Evolutionary conservation across 2,888 invertebrate species (phyloP), one percentile per base, ranked within the genome.

Genomic region (Synergus itoensis): DNA sequence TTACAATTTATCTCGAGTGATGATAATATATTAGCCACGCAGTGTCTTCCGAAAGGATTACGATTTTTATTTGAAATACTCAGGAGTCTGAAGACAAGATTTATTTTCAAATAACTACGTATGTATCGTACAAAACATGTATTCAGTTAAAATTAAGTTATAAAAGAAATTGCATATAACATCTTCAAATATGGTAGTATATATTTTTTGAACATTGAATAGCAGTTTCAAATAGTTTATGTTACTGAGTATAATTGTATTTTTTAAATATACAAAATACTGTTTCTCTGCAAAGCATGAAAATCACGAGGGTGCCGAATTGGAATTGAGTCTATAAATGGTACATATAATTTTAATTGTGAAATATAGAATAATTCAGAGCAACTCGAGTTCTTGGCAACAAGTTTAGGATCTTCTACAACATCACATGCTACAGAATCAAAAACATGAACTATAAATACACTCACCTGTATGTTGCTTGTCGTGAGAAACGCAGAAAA

Each of bases 361-460:
- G 5, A 73, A 73, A 48, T 36, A 53, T 36, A 73, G 36, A 73
- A 73, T 73, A 73, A 73, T 53, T 73, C 36, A 73, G 16, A 73
- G 12, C 28, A 53, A 53, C 53, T 73, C 36, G 73, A 73, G 16
- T 73, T 73, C 73, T 73, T 73, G 73, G 73, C 73, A 73, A 4
- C 36, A 36, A 16, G 28, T 73, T 73, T 73, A 48, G 73, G n/a
- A 53, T 73, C 73, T 73, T 53, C 48, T 73, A 73, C n/a, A 73
- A 53, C 53, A 53, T 53, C 28, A 40, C 73, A 48, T 53, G 48
- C 73, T 53, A 28, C 73, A 73, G 53, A 73, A 73, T 73, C 73
- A 73, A 73, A 73, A 73, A 73, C 73, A 73, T 73, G 53, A 53
- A 73, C 73, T 73, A 73, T 73, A 73, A 73, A 73, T 67, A 67